Evolutionary conservation across 1,140 invertebrate genomes (phyloP), one percentile per base, ranked within the genome.

Genomic region (Pygmarrhopalites habei): DNA sequence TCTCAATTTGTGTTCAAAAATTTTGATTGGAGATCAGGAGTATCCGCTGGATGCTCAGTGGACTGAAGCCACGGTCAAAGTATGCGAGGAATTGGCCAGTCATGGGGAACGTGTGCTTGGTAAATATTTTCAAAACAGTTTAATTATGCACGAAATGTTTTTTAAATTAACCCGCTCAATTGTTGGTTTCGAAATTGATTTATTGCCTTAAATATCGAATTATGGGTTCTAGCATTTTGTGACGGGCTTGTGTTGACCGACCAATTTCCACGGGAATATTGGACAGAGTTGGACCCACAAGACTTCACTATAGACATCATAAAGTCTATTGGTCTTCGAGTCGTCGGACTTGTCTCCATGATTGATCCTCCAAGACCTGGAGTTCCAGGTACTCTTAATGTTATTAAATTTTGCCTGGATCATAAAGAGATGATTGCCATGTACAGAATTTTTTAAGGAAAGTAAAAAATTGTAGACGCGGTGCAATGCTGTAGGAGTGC

Each of bases 61-160:
- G 76, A 78, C 77, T 67, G 75, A 79, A 64, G 74, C 76, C 35
- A 85, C 85, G 74, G 81, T 85, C 64, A 75, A 77, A 65, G 84
- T 83, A 17, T 86, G 86, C 73, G 72, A 83, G 67, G 82, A 85
- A 72, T 74, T 86, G 12, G 84, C 83, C 71, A 82, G 83, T 63
- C 76, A 84, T 61, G 84, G 84, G 72, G 84, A 86, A 74, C 73
- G 83, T 72, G 82, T 85, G 39, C 74, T 84, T 28, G 82, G 80
- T 62, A 41, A 30, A 5, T 59, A 15, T 5, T 25, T 10, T 28
- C 19, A 30, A 53, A 53, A 23, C 21, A 12, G 19, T 7, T 49
- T 19, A 49, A 49, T 25, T 49, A 12, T 17, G 19, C 7, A 49
- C 7, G 17, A 39, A n/a, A n/a, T n/a, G n/a, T n/a, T n/a, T 39